phyloP scores from a whole-genome alignment of 2,888 invertebrate genomes.

The Ctena decussata region DNA sequence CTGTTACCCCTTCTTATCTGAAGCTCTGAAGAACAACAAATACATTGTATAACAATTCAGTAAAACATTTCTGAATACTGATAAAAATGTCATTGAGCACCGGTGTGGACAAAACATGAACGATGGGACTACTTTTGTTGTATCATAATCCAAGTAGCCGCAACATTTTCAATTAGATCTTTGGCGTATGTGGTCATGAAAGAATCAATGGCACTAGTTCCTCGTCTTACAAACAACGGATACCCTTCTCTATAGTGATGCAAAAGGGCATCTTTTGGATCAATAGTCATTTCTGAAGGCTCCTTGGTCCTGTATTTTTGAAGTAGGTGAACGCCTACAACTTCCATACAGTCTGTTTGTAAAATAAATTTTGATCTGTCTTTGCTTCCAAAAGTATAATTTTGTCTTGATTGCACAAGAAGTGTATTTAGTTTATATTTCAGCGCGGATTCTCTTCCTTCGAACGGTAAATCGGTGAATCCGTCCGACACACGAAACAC shows the following conservation, averaged over 20 bases:
- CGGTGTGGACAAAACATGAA: no score
- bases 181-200: not conserved
- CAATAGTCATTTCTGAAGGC: constrained; percentile 29
- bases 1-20: no score
- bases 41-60: no score
- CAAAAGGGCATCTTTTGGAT: constrained; percentile 57
- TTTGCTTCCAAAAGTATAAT: constrained; percentile 49
- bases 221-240: not conserved
- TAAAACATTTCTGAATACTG: no score
- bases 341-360: constrained; percentile 65
- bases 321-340: constrained; percentile 75
- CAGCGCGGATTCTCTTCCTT: constrained; percentile 55
- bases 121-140: not conserved
- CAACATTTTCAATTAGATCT: not conserved
- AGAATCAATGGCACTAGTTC: not conserved
- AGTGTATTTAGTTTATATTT: constrained; percentile 72
- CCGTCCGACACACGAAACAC: constrained; percentile 79
- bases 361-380: constrained; percentile 77
- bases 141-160: not conserved
- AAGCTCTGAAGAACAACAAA: no score
- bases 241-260: constrained; percentile 74
- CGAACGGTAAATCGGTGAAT: constrained; percentile 30
- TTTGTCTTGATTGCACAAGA: constrained; percentile 69
- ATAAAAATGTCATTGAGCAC: no score
- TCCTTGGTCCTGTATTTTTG: constrained; percentile 43